phyloP scores from a whole-genome alignment of 92 coral and sea anemone genomes.

The Pocillopora grandis region DNA sequence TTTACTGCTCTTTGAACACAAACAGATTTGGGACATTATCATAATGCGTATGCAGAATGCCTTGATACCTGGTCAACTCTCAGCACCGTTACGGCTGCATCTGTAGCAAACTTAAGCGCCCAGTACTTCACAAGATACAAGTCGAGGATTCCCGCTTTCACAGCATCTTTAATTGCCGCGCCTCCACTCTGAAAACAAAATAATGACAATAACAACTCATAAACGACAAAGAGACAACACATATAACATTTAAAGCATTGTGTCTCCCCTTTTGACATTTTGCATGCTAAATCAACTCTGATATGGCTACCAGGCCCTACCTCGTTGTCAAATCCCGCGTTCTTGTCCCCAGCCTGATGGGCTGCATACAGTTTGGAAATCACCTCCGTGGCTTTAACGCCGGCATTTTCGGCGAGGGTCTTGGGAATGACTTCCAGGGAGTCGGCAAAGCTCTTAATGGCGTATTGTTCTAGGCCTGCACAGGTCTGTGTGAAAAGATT shows the following conservation, averaged over 20 bases:
- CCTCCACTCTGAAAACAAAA: slow-evolving; percentile 64
- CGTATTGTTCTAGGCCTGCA: slow-evolving; percentile 97
- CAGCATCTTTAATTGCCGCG: slow-evolving; percentile 86
- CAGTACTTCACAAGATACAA: slow-evolving; percentile 77
- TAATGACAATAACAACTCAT: too few species aligned
- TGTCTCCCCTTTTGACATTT: too few species aligned
- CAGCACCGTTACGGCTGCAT: slow-evolving; percentile 91
- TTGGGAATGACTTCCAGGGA: slow-evolving; percentile 84
- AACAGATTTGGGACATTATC: neutral
- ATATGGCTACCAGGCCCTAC: slow-evolving; percentile 25
- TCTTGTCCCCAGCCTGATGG: slow-evolving; percentile 93
- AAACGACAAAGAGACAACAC: too few species aligned
- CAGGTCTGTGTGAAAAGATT: slow-evolving; percentile 67
- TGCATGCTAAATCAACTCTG: too few species aligned
- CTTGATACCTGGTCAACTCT: slow-evolving; percentile 89
- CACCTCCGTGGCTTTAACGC: slow-evolving; percentile 88
- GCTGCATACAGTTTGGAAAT: slow-evolving; percentile 92
- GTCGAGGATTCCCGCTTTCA: slow-evolving; percentile 83
- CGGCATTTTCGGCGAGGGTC: slow-evolving; percentile 92
- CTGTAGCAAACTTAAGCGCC: slow-evolving; percentile 87
- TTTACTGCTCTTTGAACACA: too few species aligned
- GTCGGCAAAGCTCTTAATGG: slow-evolving; percentile 95
- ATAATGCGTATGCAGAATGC: neutral
- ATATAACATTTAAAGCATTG: too few species aligned
- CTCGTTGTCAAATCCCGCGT: slow-evolving; percentile 95